Base-by-base conservation (phyloP, 2,888 invertebrate genomes). In the Xestia c-nigrum region DNA sequence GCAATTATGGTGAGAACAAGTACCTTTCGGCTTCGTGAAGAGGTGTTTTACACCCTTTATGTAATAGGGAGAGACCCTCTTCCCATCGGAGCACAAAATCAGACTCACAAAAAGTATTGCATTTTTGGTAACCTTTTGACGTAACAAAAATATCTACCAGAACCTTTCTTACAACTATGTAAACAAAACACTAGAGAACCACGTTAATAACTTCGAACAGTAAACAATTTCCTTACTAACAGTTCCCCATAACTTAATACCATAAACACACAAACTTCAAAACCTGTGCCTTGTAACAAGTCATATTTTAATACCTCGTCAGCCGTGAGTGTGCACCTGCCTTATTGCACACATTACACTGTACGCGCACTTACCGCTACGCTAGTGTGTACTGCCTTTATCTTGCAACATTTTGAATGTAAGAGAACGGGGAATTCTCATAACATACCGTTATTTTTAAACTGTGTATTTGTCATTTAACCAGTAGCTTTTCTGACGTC, bases 351-450 rank as follows among this genome's bases (percentile, higher is more conserved):
- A 84, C 16, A 55, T 68, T 69, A 69, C 55, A 76, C 14, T 70
- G 64, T 80, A 80, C 74, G 71, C 70, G 52, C 50, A 12, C 40
- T 19, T 65, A 79, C 68, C 71, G 71, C 64, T 74, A 72, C 38
- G 0, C 31, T 52, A 67, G 61, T 83, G 84, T 80, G 59, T 59
- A 46, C 21, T n/a, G 46, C 3, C 72, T 57, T 83, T 81, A 81
- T 73, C 61, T 67, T 55, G 66, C 70, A 76, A 85, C 85, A 84
- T 84, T 85, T 85, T 85, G 63, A 66, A 73, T 66, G 66, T 50
- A 73, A 73, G 52, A 24, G 57, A 75, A 80, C 81, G 69, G 74
- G 43, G 52, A 38, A 50, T 72, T 55, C 61, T 75, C 46, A n/a
- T 59, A 24, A 63, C 24, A 64, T 9, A 64, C 85, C 72, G 83